These are phyloP conservation scores for Tachyglossus aculeatus DNA, from an alignment of 2,797 vertebrate genomes.

Conservation along the genomic window DNA sequence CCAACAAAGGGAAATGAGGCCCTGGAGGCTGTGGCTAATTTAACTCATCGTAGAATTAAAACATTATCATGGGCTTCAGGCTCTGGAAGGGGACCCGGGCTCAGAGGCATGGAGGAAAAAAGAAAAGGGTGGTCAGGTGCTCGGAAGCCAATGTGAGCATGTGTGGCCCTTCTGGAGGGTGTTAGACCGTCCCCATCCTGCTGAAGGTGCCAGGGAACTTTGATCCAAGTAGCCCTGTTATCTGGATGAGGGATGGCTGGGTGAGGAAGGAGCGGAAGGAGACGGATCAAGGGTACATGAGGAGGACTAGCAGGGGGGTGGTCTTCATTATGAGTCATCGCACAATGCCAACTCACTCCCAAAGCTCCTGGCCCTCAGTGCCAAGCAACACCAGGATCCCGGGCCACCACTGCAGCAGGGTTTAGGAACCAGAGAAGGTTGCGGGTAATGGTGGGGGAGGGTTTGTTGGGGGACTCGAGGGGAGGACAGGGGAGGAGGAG, in stretches of 20 bases:
- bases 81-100: conserved; percentile 7
- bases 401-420: conserved; percentile 6
- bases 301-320: no score
- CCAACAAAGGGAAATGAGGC: neutral
- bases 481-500: conserved; percentile 9
- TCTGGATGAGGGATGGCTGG: no score
- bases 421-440: conserved; percentile 57
- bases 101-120: neutral
- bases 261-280: no score
- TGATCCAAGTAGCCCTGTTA: no score
- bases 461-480: no score
- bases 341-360: neutral
- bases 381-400: neutral
- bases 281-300: no score
- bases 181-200: no score
- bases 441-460: conserved; percentile 1
- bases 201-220: no score
- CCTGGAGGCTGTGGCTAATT: neutral
- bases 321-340: no score
- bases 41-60: conserved; percentile 11
- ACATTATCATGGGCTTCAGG: neutral
- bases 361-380: neutral
- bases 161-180: no score
- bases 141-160: no score
- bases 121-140: neutral